A percentile compares a stretch with the other conserved stretches of the same genome.
These are phyloP conservation scores for Lithosia quadra DNA, from an alignment of 2,888 invertebrate genomes.

Conservation along the genomic window DNA sequence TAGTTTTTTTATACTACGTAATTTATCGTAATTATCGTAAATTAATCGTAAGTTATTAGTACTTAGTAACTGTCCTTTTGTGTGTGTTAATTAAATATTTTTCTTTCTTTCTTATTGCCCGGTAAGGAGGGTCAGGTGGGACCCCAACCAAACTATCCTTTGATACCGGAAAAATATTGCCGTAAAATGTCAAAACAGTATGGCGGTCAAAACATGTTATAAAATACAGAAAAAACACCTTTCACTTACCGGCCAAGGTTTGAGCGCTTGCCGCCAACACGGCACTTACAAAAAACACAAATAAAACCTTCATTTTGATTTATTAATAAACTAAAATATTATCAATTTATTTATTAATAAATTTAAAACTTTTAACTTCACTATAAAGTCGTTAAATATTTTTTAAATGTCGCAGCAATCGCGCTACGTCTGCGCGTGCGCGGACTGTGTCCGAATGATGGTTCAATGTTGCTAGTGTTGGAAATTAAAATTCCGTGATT, in stretches of 20 bases:
- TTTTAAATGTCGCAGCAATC: conserved; percentile 29
- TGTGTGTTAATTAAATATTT: too few relatives aligned
- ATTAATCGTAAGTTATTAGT: too few relatives aligned
- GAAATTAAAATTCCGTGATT: conserved; percentile 9
- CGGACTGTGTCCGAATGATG: conserved; percentile 40
- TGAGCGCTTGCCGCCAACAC: conserved; percentile 71
- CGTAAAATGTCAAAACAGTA: conserved; percentile 22
- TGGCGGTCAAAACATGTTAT: conserved; percentile 42
- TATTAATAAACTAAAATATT: conserved; percentile 30
- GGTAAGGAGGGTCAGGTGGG: too few relatives aligned
- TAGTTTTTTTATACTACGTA: too few relatives aligned
- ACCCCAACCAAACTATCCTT: not conserved
- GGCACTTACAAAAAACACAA: conserved; percentile 58
- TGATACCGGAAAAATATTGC: conserved; percentile 4
- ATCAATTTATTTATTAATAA: conserved; percentile 24
- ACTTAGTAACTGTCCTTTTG: too few relatives aligned
- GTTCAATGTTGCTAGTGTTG: conserved; percentile 36
- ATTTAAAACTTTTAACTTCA: conserved; percentile 9
- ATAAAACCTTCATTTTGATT: conserved; percentile 60
- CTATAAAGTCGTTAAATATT: conserved; percentile 21
- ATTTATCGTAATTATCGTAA: too few relatives aligned
- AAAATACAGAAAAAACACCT: conserved; percentile 63
- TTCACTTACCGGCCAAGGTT: conserved; percentile 83
- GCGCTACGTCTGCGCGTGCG: conserved; percentile 49
- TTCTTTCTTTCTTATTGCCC: too few relatives aligned